These are phyloP conservation scores for Aproaerema taeniolella DNA, from an alignment of 2,888 invertebrate genomes.

Conservation along the genomic window DNA sequence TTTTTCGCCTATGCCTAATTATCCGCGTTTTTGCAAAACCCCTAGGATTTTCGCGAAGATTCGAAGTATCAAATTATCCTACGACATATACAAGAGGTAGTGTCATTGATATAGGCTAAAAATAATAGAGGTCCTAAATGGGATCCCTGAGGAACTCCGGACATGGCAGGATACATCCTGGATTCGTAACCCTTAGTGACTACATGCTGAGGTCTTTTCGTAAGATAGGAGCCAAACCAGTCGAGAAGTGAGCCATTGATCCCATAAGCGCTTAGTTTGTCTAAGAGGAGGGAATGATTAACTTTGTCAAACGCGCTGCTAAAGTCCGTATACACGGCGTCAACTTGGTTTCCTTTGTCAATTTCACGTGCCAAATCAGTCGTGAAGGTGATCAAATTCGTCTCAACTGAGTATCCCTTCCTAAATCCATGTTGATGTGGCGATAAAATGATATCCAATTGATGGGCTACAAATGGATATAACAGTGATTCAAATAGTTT, in stretches of 20 bases:
- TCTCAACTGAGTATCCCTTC: not conserved
- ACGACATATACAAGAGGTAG: not conserved
- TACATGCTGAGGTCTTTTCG: not conserved
- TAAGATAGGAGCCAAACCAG: conserved; percentile 1
- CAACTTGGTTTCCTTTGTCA: not conserved
- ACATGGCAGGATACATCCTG: not conserved
- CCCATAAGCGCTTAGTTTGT: not conserved
- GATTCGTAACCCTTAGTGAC: not conserved
- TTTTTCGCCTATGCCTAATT: no score
- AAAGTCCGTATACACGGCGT: conserved; percentile 3
- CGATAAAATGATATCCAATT: not conserved
- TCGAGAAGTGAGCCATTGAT: not conserved
- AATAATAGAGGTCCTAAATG: conserved; percentile 1
- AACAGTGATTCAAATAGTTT: conserved; percentile 1
- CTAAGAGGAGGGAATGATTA: not conserved
- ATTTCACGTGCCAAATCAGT: not conserved
- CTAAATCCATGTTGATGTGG: not conserved
- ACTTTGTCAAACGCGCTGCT: conserved; percentile 1
- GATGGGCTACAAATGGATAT: not conserved
- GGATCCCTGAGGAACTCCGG: conserved; percentile 3
- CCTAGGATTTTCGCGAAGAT: no score
- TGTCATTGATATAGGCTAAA: not conserved
- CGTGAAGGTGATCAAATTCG: not conserved
- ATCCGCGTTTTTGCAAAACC: no score
- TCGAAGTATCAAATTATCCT: no score